Evolutionary conservation across 37 sponge, comb jelly and placozoan species (phyloP).

Genomic region (Halichondria panicea): DNA sequence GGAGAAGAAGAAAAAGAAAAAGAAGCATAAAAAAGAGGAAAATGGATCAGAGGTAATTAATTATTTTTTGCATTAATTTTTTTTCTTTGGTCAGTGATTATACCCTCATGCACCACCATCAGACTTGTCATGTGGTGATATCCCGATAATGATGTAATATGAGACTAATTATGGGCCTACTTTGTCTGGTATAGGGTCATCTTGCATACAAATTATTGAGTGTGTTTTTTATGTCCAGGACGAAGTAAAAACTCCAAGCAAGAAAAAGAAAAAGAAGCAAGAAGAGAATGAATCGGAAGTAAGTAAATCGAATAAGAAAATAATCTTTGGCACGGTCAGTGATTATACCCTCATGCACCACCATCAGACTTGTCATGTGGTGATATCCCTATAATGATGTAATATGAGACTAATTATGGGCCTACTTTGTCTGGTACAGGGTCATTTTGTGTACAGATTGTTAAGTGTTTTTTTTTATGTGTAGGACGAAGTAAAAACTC

Average conservation of each 20-base stretch:
- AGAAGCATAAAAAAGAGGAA: constrained; percentile 11
- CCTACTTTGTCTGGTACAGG: neutral
- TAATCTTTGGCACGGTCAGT: neutral
- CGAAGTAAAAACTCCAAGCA: neutral
- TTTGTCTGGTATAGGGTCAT: neutral
- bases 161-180: neutral
- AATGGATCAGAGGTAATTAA: constrained; percentile 31
- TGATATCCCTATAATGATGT: neutral
- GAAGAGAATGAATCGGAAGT: constrained; percentile 46
- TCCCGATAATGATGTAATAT: neutral
- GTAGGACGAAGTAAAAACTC: constrained; percentile 9
- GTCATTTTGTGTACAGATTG: neutral
- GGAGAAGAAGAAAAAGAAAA: constrained; percentile 56
- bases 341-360: constrained; percentile 40
- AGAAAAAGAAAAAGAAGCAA: constrained; percentile 64
- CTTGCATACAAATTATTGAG: neutral
- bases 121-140: neutral
- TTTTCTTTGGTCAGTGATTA: constrained; percentile 21
- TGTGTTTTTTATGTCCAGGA: constrained; percentile 6
- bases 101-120: neutral
- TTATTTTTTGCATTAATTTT: neutral
- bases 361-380: constrained; percentile 30
- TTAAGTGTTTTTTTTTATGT: neutral
- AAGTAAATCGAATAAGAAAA: too few species aligned
- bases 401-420: neutral